These are phyloP conservation scores for Hofmannophila pseudospretella DNA, from an alignment of 2,888 invertebrate genomes.

Conservation along the genomic window DNA sequence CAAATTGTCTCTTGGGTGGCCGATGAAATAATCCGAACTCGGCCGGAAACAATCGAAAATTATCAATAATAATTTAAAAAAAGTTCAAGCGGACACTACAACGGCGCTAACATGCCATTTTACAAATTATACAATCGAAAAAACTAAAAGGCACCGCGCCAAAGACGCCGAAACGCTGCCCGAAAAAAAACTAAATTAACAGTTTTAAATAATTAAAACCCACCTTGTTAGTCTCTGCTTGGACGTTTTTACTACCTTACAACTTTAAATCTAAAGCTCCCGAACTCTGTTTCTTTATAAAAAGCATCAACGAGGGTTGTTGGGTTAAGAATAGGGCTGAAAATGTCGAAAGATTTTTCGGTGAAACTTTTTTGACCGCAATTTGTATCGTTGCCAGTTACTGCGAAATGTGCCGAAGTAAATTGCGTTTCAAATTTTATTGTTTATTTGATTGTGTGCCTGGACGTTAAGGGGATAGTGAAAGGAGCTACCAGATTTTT, in stretches of 20 bases:
- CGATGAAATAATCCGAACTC: slow-evolving; percentile 22
- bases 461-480: slow-evolving; percentile 8
- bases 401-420: slow-evolving; percentile 45
- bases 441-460: slow-evolving; percentile 60
- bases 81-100: slow-evolving; percentile 38
- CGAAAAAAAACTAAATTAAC: slow-evolving; percentile 64
- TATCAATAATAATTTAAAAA: slow-evolving; percentile 60
- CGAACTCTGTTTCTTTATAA: slow-evolving; percentile 3
- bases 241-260: slow-evolving; percentile 46
- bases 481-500: slow-evolving; percentile 14
- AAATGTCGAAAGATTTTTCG: slow-evolving; percentile 14
- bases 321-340: slow-evolving; percentile 16
- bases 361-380: not conserved
- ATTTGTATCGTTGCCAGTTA: slow-evolving; percentile 10
- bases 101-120: slow-evolving; percentile 72
- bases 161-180: slow-evolving; percentile 45
- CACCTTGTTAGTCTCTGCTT: slow-evolving; percentile 61
- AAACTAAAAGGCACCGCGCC: slow-evolving; percentile 46
- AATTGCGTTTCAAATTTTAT: slow-evolving; percentile 59
- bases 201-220: slow-evolving; percentile 71
- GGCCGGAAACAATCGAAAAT: slow-evolving; percentile 59
- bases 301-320: not conserved
- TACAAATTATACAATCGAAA: slow-evolving; percentile 68
- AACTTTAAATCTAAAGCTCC: slow-evolving; percentile 14
- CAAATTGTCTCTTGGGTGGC: slow-evolving; percentile 29